Percentiles rank a stretch among this genome's conserved stretches.
phyloP scores from a whole-genome alignment of 1,140 invertebrate species.

The Aphelinus certus region DNA sequence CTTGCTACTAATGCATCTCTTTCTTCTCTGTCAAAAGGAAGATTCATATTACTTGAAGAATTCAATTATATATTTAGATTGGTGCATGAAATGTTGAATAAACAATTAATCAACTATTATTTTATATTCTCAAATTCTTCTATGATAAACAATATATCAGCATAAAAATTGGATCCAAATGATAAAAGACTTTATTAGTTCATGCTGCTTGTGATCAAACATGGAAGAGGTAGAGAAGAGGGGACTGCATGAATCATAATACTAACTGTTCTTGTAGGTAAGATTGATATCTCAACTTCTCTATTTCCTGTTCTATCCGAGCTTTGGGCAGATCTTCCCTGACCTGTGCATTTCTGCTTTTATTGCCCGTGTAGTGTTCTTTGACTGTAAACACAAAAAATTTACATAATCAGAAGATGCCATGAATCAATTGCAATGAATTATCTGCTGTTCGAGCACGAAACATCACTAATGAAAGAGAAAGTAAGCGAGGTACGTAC shows the following conservation, averaged over 20 bases:
- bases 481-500: slow-evolving; percentile 58
- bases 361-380: slow-evolving; percentile 86
- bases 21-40: slow-evolving; percentile 69
- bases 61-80: background rate
- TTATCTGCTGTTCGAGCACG: too few relatives aligned
- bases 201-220: too few relatives aligned
- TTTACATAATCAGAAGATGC: too few relatives aligned
- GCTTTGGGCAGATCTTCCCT: slow-evolving; percentile 89
- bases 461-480: too few relatives aligned
- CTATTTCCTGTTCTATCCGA: slow-evolving; percentile 81
- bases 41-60: background rate
- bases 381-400: slow-evolving; percentile 67
- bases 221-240: too few relatives aligned
- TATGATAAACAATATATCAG: too few relatives aligned
- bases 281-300: slow-evolving; percentile 71
- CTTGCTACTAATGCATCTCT: slow-evolving; percentile 75
- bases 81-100: too few relatives aligned
- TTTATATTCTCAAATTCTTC: too few relatives aligned
- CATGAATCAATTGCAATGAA: too few relatives aligned
- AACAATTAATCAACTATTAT: too few relatives aligned
- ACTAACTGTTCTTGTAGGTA: slow-evolving; percentile 73
- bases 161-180: too few relatives aligned
- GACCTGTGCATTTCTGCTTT: slow-evolving; percentile 85
- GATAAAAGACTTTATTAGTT: too few relatives aligned
- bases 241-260: slow-evolving; percentile 6